phyloP scores from a whole-genome alignment of 2,888 invertebrate genomes.

The Altica lythri region DNA sequence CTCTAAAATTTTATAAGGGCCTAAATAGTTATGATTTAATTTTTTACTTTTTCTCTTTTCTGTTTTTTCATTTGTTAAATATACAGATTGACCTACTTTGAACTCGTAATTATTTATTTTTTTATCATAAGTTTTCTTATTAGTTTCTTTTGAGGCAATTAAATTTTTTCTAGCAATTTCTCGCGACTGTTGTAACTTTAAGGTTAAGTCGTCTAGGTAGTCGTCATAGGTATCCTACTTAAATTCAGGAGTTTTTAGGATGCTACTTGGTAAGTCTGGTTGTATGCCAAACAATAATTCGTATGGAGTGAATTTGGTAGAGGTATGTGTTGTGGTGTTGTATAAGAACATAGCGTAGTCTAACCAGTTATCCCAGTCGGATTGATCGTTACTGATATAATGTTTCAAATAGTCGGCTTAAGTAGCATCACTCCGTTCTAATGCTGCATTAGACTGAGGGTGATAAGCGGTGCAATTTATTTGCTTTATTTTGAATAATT shows the following conservation, averaged over 20 bases:
- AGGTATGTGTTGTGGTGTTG: constrained; percentile 31
- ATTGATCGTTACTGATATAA: constrained; percentile 38
- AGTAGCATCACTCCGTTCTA: constrained; percentile 36
- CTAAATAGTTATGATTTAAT: no score
- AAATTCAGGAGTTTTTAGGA: constrained; percentile 42
- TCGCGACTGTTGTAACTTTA: no score
- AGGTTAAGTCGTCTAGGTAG: constrained; percentile 39
- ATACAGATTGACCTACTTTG: no score
- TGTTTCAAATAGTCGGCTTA: constrained; percentile 33
- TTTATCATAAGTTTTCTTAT: no score
- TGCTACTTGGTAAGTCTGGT: constrained; percentile 36
- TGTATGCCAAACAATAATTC: constrained; percentile 36
- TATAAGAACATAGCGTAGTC: constrained; percentile 41
- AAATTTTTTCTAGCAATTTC: no score
- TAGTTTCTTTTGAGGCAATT: no score
- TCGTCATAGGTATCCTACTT: constrained; percentile 42
- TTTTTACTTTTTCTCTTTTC: no score
- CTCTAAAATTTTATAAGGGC: no score
- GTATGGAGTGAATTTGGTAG: constrained; percentile 38
- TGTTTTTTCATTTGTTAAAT: no score
- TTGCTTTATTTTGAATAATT: constrained; percentile 22
- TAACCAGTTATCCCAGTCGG: constrained; percentile 44
- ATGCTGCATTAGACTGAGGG: constrained; percentile 35
- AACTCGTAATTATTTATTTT: no score
- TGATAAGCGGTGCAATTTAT: constrained; percentile 36